Evolutionary conservation across 1,140 invertebrate genomes (phyloP), one percentile per base, ranked within the genome.

Genomic region (Heliconius eleuchia): DNA sequence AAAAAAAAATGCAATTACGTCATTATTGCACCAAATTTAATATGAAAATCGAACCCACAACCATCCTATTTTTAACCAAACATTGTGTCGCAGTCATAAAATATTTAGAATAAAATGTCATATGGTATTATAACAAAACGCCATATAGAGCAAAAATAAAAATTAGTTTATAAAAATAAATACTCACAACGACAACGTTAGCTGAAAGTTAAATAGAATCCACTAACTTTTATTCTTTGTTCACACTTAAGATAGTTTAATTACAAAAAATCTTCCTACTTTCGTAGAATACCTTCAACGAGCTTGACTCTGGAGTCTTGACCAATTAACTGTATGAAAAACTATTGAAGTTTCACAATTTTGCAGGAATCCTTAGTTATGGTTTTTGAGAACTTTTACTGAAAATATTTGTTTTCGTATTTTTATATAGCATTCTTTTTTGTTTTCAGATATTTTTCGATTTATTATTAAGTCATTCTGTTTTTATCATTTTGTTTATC

Each of bases 201-300:
- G 60, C 60, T 66, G 60, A 66, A 66, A 66, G 60, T 66, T 66
- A 13, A 66, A 66, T 30, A 66, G 60, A 66, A 66, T 13, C 60
- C 27, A 66, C 27, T 66, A 66, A 66, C 60, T 66, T 66, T 66
- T 66, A 66, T 66, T 66, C 60, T 66, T 66, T 66, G 60, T 66
- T 66, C 60, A 66, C 60, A 66, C 60, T 66, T 66, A 66, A 27
- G 9, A 66, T 66, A 66, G 60, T 66, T 66, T 66, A 66, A 66
- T 66, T 66, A 66, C 60, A 66, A 66, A 66, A 66, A 66, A 66
- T 66, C 60, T 66, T 30, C 27, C 27, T 30, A 66, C 27, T 66
- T 13, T 66, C 60, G 13, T 30, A 66, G 23, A 30, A 66, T 66
- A 30, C 60, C 60, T 66, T 66, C 60, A 30, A 30, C 60, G 60